Evolutionary conservation across 2,888 invertebrate species (phyloP), one percentile per base, ranked within the genome.

Genomic region (Zygogramma bicolorata): DNA sequence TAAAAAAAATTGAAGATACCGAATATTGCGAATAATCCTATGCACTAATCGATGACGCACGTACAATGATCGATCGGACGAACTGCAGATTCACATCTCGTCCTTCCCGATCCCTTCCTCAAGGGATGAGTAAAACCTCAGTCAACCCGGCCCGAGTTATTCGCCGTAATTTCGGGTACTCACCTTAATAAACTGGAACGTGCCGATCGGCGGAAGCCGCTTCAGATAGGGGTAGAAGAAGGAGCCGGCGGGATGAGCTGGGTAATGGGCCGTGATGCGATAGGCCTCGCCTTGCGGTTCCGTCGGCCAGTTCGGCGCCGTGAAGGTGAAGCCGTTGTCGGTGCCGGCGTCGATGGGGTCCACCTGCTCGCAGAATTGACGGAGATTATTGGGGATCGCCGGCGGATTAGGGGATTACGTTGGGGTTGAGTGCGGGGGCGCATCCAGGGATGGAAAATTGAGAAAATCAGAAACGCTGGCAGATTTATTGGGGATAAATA

Each of bases 231-330:
- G 96, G 88, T 97, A 97, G 90, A 95, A 96, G 90, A 98, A 98
- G 65, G 97, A 96, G 73, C 95, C 95, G 13, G 97, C 97, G 20
- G 96, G 96, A 88, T 97, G 97, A 71, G 94, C 93, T 8, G 97
- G 97, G 86, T 94, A 94, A 78, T 93, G 92, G 59, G 96, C 93
- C 34, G 97, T 97, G 88, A 98, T 96, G 82, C 94, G 91, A 88
- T 95, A 94, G 79, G 97, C 95, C 78, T 94, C 93, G 78, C 96
- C 95, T 86, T 94, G 95, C 1, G 97, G 97, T 62, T 94, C 93
- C 20, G 96, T 96, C 65, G 95, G 95, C 97, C 97, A 97, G 89
- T 97, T 96, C 62, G 97, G 97, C n/a, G 97, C 95, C 18, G 97
- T 97, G 88, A 97, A 98, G 65, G 97, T 97, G 88, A 97, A 95